phyloP scores from a whole-genome alignment of 2,797 vertebrate species.

The Emydoidea blandingii region DNA sequence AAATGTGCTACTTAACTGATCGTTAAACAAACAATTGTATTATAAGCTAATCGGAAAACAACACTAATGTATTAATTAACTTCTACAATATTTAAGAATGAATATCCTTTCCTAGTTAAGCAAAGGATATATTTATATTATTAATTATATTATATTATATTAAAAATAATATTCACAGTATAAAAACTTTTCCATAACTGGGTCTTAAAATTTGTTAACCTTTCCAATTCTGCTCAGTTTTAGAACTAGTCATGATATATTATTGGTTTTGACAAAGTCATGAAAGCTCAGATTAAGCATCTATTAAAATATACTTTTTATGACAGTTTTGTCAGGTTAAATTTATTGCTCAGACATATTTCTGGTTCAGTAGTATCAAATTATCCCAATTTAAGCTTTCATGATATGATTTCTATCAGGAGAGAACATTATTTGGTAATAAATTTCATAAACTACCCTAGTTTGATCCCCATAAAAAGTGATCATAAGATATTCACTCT shows the following conservation, averaged over 20 bases:
- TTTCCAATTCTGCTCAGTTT: conserved; percentile 54
- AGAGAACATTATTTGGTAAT: conserved; percentile 57
- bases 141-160: no score
- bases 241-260: conserved; percentile 66
- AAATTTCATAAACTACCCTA: conserved; percentile 41
- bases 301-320: conserved; percentile 80
- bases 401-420: conserved; percentile 58
- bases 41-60: background rate
- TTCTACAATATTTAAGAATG: background rate
- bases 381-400: conserved; percentile 75
- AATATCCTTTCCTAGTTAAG: background rate
- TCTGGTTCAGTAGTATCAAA: conserved; percentile 76
- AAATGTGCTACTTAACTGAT: background rate
- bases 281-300: conserved; percentile 78
- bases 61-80: background rate
- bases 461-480: conserved; percentile 12
- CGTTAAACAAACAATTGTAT: background rate
- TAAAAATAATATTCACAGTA: background rate
- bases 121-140: rapidly evolving
- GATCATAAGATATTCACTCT: background rate
- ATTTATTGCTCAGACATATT: conserved; percentile 77
- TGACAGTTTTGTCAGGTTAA: conserved; percentile 83
- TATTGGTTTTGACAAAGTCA: conserved; percentile 83
- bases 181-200: conserved; percentile 13
- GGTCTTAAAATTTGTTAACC: conserved; percentile 68